A percentile compares a stretch with the other conserved stretches of the same genome.
Conservation (phyloP, 2,888 invertebrate genomes). For the Polietes domitor region DNA sequence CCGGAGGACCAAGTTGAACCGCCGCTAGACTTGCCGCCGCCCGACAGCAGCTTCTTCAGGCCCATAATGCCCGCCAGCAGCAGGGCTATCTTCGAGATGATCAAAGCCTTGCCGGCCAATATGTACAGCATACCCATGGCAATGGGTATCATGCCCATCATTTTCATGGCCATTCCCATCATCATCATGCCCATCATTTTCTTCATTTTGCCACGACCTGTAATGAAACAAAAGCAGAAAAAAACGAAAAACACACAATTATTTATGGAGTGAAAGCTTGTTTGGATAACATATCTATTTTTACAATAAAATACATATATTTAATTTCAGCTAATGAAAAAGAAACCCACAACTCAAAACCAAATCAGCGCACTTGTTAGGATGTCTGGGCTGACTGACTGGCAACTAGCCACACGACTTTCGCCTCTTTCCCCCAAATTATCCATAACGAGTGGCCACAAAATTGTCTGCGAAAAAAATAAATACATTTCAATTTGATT, state of each 20-base stretch:
- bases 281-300: neutral
- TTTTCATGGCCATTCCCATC: slow-evolving; percentile 93
- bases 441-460: no score
- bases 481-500: no score
- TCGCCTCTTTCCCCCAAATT: no score
- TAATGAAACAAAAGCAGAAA: slow-evolving; percentile 60
- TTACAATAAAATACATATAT: neutral
- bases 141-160: slow-evolving; percentile 90
- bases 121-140: slow-evolving; percentile 91
- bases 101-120: slow-evolving; percentile 92
- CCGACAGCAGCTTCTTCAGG: slow-evolving; percentile 89
- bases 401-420: no score
- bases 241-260: slow-evolving; percentile 50
- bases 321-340: neutral
- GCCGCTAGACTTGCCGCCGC: slow-evolving; percentile 84
- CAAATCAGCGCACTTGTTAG: neutral
- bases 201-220: slow-evolving; percentile 93
- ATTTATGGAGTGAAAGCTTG: slow-evolving; percentile 20
- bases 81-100: slow-evolving; percentile 89
- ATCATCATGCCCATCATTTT: slow-evolving; percentile 96
- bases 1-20: slow-evolving; percentile 82
- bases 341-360: neutral
- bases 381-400: no score
- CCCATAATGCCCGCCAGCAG: slow-evolving; percentile 91
- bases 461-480: no score